phyloP scores from a whole-genome alignment of 2,888 invertebrate genomes.

The Agrotis exclamationis region DNA sequence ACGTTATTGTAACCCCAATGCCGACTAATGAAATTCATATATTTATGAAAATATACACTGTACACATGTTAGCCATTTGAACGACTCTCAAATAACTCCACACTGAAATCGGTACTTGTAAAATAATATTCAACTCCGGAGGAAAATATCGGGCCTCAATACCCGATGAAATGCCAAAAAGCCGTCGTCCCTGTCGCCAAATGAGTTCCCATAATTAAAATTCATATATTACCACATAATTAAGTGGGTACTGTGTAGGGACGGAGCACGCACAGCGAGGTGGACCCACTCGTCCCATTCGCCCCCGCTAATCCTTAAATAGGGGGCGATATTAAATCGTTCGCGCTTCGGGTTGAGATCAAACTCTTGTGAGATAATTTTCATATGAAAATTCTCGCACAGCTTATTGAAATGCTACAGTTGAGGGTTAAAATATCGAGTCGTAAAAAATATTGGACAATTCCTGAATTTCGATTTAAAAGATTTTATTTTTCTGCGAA shows the following conservation, averaged over 20 bases:
- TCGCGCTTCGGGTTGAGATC: conserved; percentile 20
- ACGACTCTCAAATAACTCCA: neutral
- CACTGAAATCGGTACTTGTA: neutral
- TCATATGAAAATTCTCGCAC: conserved; percentile 50
- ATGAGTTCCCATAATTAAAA: conserved; percentile 58
- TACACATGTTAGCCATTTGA: neutral
- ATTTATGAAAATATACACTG: neutral
- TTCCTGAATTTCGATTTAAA: neutral
- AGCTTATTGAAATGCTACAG: conserved; percentile 35
- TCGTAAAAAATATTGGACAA: conserved; percentile 12
- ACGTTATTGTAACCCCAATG: neutral
- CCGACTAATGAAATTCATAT: neutral
- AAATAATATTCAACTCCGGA: conserved; percentile 10
- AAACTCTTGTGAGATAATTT: conserved; percentile 27
- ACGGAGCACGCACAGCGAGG: conserved; percentile 28
- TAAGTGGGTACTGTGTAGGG: conserved; percentile 31
- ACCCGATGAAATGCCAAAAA: conserved; percentile 40
- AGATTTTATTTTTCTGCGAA: conserved; percentile 13
- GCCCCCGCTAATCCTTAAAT: conserved; percentile 59
- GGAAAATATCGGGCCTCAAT: conserved; percentile 19
- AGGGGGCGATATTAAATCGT: conserved; percentile 66
- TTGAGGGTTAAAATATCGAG: conserved; percentile 13
- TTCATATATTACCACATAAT: conserved; percentile 62
- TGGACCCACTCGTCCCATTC: conserved; percentile 25
- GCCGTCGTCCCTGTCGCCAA: conserved; percentile 15